A percentile compares a stretch with the other conserved stretches of the same genome.
These are phyloP conservation scores for Psilanteris sp. DNA, from an alignment of 1,140 invertebrate genomes.

Conservation along the genomic window DNA sequence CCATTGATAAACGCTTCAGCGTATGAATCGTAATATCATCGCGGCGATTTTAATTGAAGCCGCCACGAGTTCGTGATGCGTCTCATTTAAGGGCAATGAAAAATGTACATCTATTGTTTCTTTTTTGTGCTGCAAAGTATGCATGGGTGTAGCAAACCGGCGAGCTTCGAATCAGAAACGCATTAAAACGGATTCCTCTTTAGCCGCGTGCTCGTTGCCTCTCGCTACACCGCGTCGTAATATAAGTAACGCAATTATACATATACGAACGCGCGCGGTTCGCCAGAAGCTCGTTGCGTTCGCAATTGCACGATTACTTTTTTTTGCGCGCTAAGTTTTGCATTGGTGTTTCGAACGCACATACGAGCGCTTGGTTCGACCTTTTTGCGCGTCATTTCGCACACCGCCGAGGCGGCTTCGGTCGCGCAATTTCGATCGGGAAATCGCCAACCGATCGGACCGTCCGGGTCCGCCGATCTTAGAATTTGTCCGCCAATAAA, in stretches of 20 bases:
- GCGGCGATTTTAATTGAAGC: constrained; percentile 11
- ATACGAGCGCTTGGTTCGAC: constrained; percentile 7
- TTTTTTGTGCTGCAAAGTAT: constrained; percentile 35
- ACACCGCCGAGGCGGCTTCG: too few species aligned
- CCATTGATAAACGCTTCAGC: too few species aligned
- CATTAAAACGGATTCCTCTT: constrained; percentile 19
- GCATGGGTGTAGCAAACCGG: constrained; percentile 9
- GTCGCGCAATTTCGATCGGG: too few species aligned
- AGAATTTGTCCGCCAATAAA: too few species aligned
- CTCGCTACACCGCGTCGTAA: constrained; percentile 6
- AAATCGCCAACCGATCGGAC: too few species aligned
- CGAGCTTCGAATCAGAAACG: constrained; percentile 24
- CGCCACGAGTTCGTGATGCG: neutral
- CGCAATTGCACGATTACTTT: constrained; percentile 16
- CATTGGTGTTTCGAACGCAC: constrained; percentile 8
- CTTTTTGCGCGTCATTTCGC: neutral
- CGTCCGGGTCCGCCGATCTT: too few species aligned
- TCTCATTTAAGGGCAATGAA: constrained; percentile 23
- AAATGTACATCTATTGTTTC: constrained; percentile 40
- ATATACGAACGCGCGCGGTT: constrained; percentile 5
- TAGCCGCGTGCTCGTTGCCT: neutral
- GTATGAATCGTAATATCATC: too few species aligned
- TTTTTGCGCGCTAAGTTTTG: constrained; percentile 18
- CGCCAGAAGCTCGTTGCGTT: constrained; percentile 14
- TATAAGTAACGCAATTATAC: constrained; percentile 7